A percentile compares a stretch with the other conserved stretches of the same genome.
These are phyloP conservation scores for Ophiodon elongatus DNA, from an alignment of 2,113 vertebrate genomes.

Conservation along the genomic window DNA sequence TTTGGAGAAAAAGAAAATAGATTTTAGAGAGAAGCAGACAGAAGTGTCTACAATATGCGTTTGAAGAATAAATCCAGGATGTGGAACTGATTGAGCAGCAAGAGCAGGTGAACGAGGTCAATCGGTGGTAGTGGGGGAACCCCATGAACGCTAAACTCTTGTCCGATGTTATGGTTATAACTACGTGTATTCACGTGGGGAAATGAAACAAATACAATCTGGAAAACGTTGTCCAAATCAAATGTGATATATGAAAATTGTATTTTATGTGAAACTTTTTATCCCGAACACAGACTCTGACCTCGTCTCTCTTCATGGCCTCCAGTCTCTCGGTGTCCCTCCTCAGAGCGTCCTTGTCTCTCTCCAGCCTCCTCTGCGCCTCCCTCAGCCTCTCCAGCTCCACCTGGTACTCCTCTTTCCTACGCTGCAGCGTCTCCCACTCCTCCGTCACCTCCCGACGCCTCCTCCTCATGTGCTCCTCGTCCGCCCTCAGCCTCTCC, in stretches of 20 bases:
- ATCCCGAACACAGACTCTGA: slow-evolving; percentile 16
- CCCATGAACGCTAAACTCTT: not conserved
- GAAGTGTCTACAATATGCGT: too few species aligned
- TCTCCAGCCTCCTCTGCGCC: slow-evolving; percentile 87
- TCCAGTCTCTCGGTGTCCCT: slow-evolving; percentile 70
- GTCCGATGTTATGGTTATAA: not conserved
- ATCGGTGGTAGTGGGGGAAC: not conserved
- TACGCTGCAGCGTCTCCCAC: slow-evolving; percentile 81
- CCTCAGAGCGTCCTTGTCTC: slow-evolving; percentile 80
- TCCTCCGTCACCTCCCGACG: slow-evolving; percentile 81
- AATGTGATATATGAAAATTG: too few species aligned
- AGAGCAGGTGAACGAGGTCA: too few species aligned
- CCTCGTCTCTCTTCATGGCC: slow-evolving; percentile 71
- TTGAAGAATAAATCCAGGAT: too few species aligned
- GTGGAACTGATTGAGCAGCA: too few species aligned
- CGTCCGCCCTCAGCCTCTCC: slow-evolving; percentile 76
- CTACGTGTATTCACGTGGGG: not conserved
- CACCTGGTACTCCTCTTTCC: slow-evolving; percentile 86
- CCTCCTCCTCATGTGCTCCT: slow-evolving; percentile 79
- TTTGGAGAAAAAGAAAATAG: too few species aligned
- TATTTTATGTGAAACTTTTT: not conserved
- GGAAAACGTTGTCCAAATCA: not conserved
- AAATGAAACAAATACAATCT: not conserved
- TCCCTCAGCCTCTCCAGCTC: slow-evolving; percentile 88
- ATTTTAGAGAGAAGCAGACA: too few species aligned